phyloP scores from a whole-genome alignment of 2,888 invertebrate species.

The Cryptophagus acutangulus region DNA sequence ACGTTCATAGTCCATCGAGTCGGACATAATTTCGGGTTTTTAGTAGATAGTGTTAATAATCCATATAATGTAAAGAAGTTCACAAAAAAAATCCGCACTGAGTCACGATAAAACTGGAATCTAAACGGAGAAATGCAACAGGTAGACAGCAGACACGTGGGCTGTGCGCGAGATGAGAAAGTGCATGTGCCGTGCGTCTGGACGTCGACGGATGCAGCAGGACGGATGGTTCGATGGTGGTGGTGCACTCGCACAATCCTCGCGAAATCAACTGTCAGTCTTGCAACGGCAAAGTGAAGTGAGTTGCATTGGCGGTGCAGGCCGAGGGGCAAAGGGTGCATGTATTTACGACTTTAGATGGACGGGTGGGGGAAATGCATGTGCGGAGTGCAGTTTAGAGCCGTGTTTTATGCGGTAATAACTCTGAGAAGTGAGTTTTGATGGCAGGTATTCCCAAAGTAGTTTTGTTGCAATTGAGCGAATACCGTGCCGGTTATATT shows the following conservation, averaged over 20 bases:
- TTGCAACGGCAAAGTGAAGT: slow-evolving; percentile 45
- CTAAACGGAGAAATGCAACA: no score
- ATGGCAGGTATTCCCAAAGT: slow-evolving; percentile 41
- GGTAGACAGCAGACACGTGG: no score
- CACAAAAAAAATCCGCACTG: background rate
- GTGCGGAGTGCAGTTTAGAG: slow-evolving; percentile 49
- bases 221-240: no score
- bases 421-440: slow-evolving; percentile 48
- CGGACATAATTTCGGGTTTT: slow-evolving; percentile 46
- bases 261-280: slow-evolving; percentile 45
- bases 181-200: background rate
- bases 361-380: slow-evolving; percentile 42
- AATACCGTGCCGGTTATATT: slow-evolving; percentile 41
- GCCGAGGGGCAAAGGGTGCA: slow-evolving; percentile 41
- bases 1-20: slow-evolving; percentile 52
- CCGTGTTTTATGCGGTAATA: slow-evolving; percentile 48
- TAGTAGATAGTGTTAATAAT: no score
- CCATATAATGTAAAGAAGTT: no score
- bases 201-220: background rate
- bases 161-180: no score
- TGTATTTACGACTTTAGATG: slow-evolving; percentile 42
- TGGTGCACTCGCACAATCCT: slow-evolving; percentile 3
- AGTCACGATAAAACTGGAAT: background rate
- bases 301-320: slow-evolving; percentile 44
- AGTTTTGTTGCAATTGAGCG: slow-evolving; percentile 43